phyloP scores from a whole-genome alignment of 2,797 vertebrate species.

The Glossophaga mutica region DNA sequence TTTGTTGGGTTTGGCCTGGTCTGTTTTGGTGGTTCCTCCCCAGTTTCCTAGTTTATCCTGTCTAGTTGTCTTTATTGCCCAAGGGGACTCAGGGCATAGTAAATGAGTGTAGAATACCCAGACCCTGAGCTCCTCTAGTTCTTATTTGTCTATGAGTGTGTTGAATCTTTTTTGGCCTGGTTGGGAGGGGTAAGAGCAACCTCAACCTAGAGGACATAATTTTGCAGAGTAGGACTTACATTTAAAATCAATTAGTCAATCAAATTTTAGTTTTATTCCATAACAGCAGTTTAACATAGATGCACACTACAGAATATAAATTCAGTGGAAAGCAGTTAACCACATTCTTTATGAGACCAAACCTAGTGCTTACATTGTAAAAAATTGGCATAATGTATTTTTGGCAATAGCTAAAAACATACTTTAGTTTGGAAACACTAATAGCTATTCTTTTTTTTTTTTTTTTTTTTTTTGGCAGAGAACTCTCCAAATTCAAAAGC shows the following conservation, averaged over 20 bases:
- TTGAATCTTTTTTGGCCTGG: constrained; percentile 31
- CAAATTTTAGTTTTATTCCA: constrained; percentile 2
- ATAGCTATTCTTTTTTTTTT: constrained; percentile 25
- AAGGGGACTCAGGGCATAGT: not conserved
- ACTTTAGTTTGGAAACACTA: constrained; percentile 57
- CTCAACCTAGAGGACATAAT: not conserved
- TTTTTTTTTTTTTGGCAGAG: constrained; percentile 82
- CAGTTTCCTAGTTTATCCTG: constrained; percentile 17
- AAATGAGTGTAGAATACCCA: not conserved
- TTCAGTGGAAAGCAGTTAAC: not conserved
- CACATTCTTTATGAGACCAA: not conserved
- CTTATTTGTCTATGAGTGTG: not conserved
- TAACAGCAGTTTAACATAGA: constrained; percentile 3
- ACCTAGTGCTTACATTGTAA: not conserved
- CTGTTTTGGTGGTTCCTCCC: constrained; percentile 10
- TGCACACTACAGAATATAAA: not conserved
- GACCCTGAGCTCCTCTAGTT: not conserved
- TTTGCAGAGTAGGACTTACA: not conserved
- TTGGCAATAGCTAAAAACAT: constrained; percentile 49
- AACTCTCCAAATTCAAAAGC: constrained; percentile 91
- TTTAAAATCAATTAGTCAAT: constrained; percentile 6
- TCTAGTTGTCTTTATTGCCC: constrained; percentile 17
- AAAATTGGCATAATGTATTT: constrained; percentile 30
- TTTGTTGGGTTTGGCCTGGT: constrained; percentile 24
- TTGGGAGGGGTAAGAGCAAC: not conserved